Evolutionary conservation across 2,113 vertebrate species (phyloP).

Genomic region (Anhinga rufa): DNA sequence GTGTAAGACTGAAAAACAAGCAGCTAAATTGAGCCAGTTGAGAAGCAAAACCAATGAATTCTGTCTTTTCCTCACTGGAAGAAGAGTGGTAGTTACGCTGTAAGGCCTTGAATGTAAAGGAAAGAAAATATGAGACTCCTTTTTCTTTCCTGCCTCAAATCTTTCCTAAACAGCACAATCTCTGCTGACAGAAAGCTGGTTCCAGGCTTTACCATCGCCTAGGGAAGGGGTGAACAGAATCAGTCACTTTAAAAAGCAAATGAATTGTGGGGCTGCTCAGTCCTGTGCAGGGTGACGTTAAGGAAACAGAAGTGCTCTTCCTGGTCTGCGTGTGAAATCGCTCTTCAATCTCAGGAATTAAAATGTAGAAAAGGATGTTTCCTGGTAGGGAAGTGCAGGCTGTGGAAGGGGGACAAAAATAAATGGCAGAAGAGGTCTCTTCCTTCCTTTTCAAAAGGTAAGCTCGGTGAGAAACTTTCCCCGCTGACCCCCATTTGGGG

Average conservation of each 20-base stretch:
- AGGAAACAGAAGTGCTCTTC: neutral
- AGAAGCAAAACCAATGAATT: neutral
- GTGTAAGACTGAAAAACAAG: neutral
- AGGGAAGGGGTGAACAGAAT: neutral
- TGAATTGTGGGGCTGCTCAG: fast-evolving
- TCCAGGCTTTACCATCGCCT: neutral
- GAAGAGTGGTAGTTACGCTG: neutral
- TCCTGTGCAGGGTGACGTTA: neutral
- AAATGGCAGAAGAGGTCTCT: neutral
- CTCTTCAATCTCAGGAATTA: conserved; percentile 38
- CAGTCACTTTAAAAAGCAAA: neutral
- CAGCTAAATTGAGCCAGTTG: conserved; percentile 22
- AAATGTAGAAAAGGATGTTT: neutral
- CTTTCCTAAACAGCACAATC: neutral
- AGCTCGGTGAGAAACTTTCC: neutral
- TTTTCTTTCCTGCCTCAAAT: neutral
- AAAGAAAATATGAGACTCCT: neutral
- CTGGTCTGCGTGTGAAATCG: neutral
- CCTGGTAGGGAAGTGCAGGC: neutral
- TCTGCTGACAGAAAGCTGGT: neutral
- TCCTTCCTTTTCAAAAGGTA: neutral
- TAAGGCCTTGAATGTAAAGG: neutral
- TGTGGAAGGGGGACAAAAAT: neutral
- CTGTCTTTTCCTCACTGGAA: neutral
- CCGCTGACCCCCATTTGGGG: neutral